phyloP scores from a whole-genome alignment of 2,888 invertebrate genomes.

The Heliconius ethilla region DNA sequence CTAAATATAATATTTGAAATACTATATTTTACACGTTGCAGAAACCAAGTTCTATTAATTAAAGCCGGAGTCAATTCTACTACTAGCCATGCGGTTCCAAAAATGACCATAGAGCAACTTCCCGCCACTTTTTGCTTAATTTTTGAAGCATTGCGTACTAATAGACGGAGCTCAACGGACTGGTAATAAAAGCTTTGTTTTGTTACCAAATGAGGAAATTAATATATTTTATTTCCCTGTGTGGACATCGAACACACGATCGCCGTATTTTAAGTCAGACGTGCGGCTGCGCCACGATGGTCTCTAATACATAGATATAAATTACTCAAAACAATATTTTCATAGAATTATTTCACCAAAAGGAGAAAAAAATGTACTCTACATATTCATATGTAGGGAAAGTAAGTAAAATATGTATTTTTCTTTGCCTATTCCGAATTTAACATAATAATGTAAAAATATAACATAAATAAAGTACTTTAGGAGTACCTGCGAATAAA shows the following conservation, averaged over 20 bases:
- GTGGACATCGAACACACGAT: neutral
- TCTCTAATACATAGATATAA: neutral
- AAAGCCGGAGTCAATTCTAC: no score
- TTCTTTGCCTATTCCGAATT: neutral
- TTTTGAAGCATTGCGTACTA: neutral
- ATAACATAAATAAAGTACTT: constrained; percentile 5
- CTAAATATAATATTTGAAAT: no score
- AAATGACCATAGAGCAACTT: no score
- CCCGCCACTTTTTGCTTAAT: no score
- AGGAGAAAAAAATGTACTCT: neutral
- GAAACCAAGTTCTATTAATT: no score
- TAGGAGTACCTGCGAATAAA: constrained; percentile 31
- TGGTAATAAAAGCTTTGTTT: neutral
- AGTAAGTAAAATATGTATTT: neutral
- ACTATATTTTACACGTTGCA: no score
- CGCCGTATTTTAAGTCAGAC: neutral
- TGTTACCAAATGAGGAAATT: neutral
- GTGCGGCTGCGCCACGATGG: neutral
- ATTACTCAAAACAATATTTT: neutral
- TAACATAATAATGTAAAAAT: constrained; percentile 16
- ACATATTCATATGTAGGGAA: no score
- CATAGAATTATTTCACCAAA: neutral
- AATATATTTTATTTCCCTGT: neutral
- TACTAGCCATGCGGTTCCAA: no score
- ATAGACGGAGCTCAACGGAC: neutral